A percentile compares a stretch with the other conserved stretches of the same genome.
phyloP scores from a whole-genome alignment of 53 echinoderm and acorn worm species.

The Luidia sarsii region DNA sequence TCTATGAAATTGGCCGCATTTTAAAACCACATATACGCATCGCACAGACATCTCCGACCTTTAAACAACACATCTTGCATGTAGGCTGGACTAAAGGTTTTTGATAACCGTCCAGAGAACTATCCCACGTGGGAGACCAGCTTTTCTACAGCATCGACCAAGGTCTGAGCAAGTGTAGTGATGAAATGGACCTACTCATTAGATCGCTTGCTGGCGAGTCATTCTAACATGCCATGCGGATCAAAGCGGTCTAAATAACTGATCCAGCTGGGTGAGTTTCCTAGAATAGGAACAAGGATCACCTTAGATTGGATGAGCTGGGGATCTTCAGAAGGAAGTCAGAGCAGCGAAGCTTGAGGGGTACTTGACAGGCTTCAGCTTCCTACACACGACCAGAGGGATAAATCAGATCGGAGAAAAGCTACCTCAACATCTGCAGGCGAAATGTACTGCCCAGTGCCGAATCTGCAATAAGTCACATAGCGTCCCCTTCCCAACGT shows the following conservation, averaged over 20 bases:
- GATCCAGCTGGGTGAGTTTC: slow-evolving; percentile 35
- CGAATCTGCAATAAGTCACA: slow-evolving; percentile 36
- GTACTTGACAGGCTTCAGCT: slow-evolving; percentile 37
- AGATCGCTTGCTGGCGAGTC: slow-evolving; percentile 53
- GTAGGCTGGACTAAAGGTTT: slow-evolving; percentile 35
- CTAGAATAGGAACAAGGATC: slow-evolving; percentile 40
- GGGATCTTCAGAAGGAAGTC: slow-evolving; percentile 43
- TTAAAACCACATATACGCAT: neutral
- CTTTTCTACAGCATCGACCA: slow-evolving; percentile 33
- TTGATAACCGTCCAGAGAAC: slow-evolving; percentile 62
- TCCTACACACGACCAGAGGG: slow-evolving; percentile 47
- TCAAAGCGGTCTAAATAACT: slow-evolving; percentile 18
- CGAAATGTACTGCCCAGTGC: slow-evolving; percentile 43
- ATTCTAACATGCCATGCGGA: slow-evolving; percentile 3
- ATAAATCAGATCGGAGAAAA: slow-evolving; percentile 41
- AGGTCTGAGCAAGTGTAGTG: slow-evolving; percentile 25
- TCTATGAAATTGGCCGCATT: neutral
- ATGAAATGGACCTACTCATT: slow-evolving; percentile 44
- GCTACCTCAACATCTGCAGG: slow-evolving; percentile 41
- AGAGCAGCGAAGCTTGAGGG: slow-evolving; percentile 53
- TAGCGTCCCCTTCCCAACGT: slow-evolving; percentile 30
- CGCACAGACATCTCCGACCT: slow-evolving; percentile 22
- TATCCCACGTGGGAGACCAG: slow-evolving; percentile 50
- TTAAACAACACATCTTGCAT: slow-evolving; percentile 27
- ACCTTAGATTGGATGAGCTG: slow-evolving; percentile 44